phyloP scores from a whole-genome alignment of 2,888 invertebrate genomes.

The Hyposoter didymator region DNA sequence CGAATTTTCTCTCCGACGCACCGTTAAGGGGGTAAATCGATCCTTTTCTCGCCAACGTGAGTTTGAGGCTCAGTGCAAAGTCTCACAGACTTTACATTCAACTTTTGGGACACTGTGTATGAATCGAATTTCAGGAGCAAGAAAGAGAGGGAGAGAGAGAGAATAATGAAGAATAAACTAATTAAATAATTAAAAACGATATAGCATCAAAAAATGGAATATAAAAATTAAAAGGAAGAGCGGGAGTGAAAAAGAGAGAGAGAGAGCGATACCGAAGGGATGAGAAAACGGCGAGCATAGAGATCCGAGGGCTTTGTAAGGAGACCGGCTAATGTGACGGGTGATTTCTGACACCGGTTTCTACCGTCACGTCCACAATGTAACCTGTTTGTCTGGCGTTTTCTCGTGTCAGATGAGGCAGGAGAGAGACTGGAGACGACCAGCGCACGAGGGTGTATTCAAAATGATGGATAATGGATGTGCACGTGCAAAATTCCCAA shows the following conservation, averaged over 20 bases:
- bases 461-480: conserved; percentile 61
- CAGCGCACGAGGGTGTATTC: conserved; percentile 3
- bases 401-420: conserved; percentile 60
- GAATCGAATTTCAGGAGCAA: too few relatives aligned
- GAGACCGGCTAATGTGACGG: conserved; percentile 69
- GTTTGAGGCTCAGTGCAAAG: too few relatives aligned
- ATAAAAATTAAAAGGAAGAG: neutral
- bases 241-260: neutral
- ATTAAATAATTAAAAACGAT: neutral
- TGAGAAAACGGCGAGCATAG: conserved; percentile 8
- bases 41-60: too few relatives aligned
- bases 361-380: conserved; percentile 68
- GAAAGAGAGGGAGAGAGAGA: too few relatives aligned
- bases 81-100: too few relatives aligned
- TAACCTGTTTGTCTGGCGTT: conserved; percentile 71
- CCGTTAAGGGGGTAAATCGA: too few relatives aligned
- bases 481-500: conserved; percentile 30
- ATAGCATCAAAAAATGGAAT: neutral
- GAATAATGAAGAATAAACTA: too few relatives aligned
- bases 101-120: too few relatives aligned
- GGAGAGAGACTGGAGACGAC: conserved; percentile 21
- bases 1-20: too few relatives aligned
- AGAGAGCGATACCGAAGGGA: neutral
- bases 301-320: conserved; percentile 43
- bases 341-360: conserved; percentile 70